Percentiles rank a stretch among this genome's conserved stretches.
These are phyloP conservation scores for Phalera bucephala DNA, from an alignment of 2,888 invertebrate species.

Conservation along the genomic window DNA sequence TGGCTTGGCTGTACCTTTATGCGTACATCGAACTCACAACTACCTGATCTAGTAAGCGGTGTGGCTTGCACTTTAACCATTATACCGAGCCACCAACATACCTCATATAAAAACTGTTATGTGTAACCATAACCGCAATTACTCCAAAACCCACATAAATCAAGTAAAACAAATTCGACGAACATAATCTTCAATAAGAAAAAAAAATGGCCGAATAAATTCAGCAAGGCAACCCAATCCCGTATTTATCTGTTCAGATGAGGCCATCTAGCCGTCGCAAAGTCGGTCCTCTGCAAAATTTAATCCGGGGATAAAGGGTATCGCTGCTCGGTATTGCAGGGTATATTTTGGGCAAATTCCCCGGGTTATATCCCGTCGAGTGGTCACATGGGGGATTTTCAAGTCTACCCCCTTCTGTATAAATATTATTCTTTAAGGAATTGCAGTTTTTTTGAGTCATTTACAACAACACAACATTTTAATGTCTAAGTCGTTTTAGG, in stretches of 20 bases:
- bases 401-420: conserved; percentile 24
- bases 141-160: too few relatives aligned
- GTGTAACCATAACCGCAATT: too few relatives aligned
- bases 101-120: too few relatives aligned
- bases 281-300: conserved; percentile 66
- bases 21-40: too few relatives aligned
- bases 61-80: too few relatives aligned
- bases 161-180: conserved; percentile 26
- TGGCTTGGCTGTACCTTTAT: too few relatives aligned
- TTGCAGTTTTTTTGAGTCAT: conserved; percentile 34
- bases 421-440: conserved; percentile 36
- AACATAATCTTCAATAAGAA: conserved; percentile 34
- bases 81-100: too few relatives aligned
- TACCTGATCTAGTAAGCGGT: too few relatives aligned
- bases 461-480: too few relatives aligned
- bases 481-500: too few relatives aligned
- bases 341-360: conserved; percentile 35
- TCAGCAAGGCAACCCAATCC: conserved; percentile 28
- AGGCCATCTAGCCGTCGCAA: conserved; percentile 44
- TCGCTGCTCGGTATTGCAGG: conserved; percentile 44
- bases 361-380: conserved; percentile 45
- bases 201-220: conserved; percentile 32
- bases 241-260: conserved; percentile 55
- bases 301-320: conserved; percentile 69
- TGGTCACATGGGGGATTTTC: conserved; percentile 52